A percentile compares a stretch with the other conserved stretches of the same genome.
Conservation (phyloP, 1,140 invertebrate species). For the Trichoplusia ni region DNA sequence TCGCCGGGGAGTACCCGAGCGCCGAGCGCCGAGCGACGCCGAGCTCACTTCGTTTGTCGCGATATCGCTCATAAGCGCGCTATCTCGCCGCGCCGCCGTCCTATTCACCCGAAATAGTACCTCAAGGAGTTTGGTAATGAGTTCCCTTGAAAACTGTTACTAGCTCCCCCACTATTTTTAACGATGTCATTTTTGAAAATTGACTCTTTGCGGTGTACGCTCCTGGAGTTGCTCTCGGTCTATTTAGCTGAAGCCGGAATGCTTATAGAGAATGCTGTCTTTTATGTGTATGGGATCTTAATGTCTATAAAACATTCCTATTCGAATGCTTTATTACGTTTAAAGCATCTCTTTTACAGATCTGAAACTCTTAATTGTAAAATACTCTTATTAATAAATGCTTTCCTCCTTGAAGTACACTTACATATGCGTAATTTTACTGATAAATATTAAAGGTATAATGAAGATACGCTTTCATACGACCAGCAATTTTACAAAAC, state of each 20-base stretch:
- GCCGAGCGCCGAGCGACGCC: constrained; percentile 6
- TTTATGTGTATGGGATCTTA: no score
- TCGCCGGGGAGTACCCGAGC: not conserved
- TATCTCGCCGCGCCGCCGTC: constrained; percentile 61
- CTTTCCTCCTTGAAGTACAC: no score
- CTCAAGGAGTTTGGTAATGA: constrained; percentile 73
- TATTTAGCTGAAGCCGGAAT: constrained; percentile 8
- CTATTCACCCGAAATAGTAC: constrained; percentile 76
- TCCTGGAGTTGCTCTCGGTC: not conserved
- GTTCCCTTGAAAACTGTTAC: constrained; percentile 60
- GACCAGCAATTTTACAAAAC: no score
- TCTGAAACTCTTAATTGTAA: no score
- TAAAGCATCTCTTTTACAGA: no score
- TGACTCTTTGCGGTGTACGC: constrained; percentile 30
- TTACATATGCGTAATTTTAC: no score
- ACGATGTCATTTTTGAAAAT: constrained; percentile 45
- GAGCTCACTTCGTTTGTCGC: constrained; percentile 68
- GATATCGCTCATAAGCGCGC: constrained; percentile 74
- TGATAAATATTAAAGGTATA: no score
- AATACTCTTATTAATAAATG: no score
- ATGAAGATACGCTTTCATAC: no score
- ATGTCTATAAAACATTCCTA: no score
- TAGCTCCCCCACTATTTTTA: constrained; percentile 49
- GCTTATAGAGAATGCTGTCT: constrained; percentile 6
- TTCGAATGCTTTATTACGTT: no score